phyloP scores from a whole-genome alignment of 1,140 invertebrate species.

The Drosophila sturtevanti region DNA sequence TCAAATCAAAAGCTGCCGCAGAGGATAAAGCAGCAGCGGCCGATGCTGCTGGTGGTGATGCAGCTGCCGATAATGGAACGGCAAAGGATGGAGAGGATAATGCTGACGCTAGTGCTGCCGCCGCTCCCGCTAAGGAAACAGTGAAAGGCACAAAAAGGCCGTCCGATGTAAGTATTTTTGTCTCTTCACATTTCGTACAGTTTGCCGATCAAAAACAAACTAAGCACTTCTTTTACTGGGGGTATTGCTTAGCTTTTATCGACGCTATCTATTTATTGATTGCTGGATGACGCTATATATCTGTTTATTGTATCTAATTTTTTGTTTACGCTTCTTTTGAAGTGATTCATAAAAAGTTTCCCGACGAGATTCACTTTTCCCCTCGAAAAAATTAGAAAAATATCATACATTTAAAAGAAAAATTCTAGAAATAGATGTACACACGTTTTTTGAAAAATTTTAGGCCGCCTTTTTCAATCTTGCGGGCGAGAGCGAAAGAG shows the following conservation, averaged over 20 bases:
- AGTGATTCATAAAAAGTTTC: slow-evolving; percentile 55
- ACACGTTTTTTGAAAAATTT: slow-evolving; percentile 64
- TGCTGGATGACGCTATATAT: neutral
- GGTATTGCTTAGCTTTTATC: neutral
- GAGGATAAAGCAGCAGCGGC: slow-evolving; percentile 70
- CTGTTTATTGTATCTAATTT: neutral
- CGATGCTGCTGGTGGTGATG: slow-evolving; percentile 64
- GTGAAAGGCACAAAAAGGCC: slow-evolving; percentile 81
- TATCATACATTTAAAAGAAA: slow-evolving; percentile 52
- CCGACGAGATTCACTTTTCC: slow-evolving; percentile 25
- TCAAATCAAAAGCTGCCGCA: slow-evolving; percentile 75
- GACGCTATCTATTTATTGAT: slow-evolving; percentile 36
- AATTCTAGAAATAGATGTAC: slow-evolving; percentile 79
- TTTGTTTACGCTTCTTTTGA: slow-evolving; percentile 61
- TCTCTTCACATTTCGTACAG: neutral
- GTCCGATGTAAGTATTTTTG: slow-evolving; percentile 72
- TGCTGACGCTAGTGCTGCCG: slow-evolving; percentile 59
- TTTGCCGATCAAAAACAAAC: slow-evolving; percentile 23
- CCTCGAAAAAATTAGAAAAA: neutral
- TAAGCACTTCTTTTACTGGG: neutral
- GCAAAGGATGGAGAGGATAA: slow-evolving; percentile 72
- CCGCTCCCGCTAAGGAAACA: slow-evolving; percentile 75
- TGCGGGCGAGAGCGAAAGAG: slow-evolving; percentile 5
- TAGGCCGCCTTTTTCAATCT: slow-evolving; percentile 35
- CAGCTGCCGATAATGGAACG: slow-evolving; percentile 75